phyloP scores from a whole-genome alignment of 2,888 invertebrate genomes.

The Mythimna vitellina region DNA sequence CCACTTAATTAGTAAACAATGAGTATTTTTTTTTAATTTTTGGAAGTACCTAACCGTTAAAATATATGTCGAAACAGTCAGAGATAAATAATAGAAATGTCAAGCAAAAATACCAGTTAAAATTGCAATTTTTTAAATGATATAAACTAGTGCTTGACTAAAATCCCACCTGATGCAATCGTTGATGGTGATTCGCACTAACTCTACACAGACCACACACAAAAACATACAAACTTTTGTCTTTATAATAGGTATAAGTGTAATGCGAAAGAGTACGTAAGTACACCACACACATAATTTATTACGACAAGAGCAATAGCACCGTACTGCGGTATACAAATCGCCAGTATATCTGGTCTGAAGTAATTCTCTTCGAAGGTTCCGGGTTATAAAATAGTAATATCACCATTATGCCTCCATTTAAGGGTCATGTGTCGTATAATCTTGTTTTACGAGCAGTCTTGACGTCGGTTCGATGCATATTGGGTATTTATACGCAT shows the following conservation, averaged over 20 bases:
- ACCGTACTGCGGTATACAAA: constrained; percentile 46
- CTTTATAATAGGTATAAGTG: background rate
- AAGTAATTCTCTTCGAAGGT: constrained; percentile 61
- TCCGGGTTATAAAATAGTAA: constrained; percentile 67
- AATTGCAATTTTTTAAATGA: background rate
- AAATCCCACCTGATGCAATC: no score
- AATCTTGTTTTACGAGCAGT: constrained; percentile 66
- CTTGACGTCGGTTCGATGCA: constrained; percentile 59
- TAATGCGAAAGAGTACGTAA: background rate
- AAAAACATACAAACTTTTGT: background rate
- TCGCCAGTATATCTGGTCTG: constrained; percentile 54
- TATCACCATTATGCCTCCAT: constrained; percentile 65
- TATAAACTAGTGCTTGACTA: background rate
- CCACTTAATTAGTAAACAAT: constrained; percentile 28
- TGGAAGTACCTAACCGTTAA: background rate
- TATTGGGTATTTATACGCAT: constrained; percentile 52
- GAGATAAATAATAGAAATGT: background rate
- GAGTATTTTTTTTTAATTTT: background rate
- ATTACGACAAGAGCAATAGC: constrained; percentile 44
- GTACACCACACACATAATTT: constrained; percentile 41
- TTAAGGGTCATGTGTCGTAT: constrained; percentile 65
- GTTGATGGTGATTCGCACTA: no score
- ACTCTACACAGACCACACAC: background rate
- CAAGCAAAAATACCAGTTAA: background rate
- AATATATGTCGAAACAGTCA: background rate